phyloP scores from a whole-genome alignment of 2,797 vertebrate genomes.

The Mus minutoides region DNA sequence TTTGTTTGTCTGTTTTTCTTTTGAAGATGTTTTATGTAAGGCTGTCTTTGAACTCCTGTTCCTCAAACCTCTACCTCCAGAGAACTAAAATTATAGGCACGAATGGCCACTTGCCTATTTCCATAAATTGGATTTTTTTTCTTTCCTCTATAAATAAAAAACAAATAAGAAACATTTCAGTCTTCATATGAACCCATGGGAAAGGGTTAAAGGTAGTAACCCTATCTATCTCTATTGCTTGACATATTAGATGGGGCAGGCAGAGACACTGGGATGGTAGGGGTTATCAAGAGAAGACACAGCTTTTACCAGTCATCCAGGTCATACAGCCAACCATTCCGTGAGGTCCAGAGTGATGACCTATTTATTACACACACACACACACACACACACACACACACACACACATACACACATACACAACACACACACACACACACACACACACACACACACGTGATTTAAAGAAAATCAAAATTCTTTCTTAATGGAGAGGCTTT shows the following conservation, averaged over 20 bases:
- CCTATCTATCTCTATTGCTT: no score
- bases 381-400: no score
- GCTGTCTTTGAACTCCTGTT: background rate
- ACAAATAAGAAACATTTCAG: background rate
- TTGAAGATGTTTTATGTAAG: background rate
- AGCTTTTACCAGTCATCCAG: background rate
- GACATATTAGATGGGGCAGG: background rate
- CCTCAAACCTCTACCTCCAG: background rate
- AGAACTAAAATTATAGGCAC: background rate
- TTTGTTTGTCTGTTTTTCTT: background rate
- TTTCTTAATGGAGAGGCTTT: constrained; percentile 1
- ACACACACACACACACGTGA: no score
- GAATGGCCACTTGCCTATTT: background rate
- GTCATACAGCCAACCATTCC: background rate
- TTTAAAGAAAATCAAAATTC: constrained; percentile 34
- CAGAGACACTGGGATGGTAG: no score
- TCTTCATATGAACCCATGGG: background rate
- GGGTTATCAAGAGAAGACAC: background rate
- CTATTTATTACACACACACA: no score
- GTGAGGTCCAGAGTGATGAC: background rate
- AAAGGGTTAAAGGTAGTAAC: background rate
- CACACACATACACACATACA: no score
- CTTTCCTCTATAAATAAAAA: constrained; percentile 15
- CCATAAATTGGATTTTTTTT: background rate
- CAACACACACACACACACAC: no score